phyloP scores from a whole-genome alignment of 2,888 invertebrate species.

The Standfussiana lucernea region DNA sequence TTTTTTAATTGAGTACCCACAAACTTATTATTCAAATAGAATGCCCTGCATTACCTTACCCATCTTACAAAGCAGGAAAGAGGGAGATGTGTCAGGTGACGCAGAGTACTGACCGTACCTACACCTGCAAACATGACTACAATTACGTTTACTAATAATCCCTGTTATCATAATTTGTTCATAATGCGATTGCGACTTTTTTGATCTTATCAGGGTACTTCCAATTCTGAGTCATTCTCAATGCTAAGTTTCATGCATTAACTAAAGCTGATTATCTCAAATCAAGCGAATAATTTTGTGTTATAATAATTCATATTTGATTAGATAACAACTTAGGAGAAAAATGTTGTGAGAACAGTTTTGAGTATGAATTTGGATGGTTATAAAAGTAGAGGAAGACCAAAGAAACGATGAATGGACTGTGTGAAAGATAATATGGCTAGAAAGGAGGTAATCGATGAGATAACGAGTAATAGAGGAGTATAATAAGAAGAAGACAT shows the following conservation, averaged over 20 bases:
- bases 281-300: background rate
- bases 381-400: too few species aligned
- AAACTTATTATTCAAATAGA: background rate
- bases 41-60: too few species aligned
- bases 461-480: too few species aligned
- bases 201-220: background rate
- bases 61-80: too few species aligned
- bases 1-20: background rate
- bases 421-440: too few species aligned
- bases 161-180: background rate
- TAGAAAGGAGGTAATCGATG: too few species aligned
- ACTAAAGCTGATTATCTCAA: background rate
- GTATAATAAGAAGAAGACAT: too few species aligned
- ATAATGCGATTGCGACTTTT: background rate
- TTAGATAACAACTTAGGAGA: background rate
- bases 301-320: background rate
- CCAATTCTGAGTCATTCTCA: background rate
- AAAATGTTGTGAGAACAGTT: too few species aligned
- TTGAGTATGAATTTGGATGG: too few species aligned
- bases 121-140: background rate
- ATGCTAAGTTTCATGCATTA: background rate
- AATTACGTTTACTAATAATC: background rate
- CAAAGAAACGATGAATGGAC: too few species aligned
- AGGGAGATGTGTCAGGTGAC: too few species aligned
- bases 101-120: too few species aligned